phyloP scores from a whole-genome alignment of 2,888 invertebrate genomes.

The Hoplodrina blanda region DNA sequence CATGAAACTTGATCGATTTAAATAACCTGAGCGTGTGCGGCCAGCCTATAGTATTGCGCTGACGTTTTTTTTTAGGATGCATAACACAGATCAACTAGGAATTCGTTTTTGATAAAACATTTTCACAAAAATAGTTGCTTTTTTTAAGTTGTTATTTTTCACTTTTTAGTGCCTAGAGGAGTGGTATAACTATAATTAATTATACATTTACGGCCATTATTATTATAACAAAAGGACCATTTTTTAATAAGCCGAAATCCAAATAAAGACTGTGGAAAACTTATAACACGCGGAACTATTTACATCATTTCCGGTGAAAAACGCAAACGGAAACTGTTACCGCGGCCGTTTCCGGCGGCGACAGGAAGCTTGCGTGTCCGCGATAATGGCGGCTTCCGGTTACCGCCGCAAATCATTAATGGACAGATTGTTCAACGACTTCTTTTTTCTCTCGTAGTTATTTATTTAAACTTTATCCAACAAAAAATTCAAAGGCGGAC shows the following conservation, averaged over 20 bases:
- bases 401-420: conserved; percentile 73
- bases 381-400: conserved; percentile 73
- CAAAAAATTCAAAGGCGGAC: no score
- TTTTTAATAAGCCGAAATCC: conserved; percentile 28
- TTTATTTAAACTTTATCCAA: background rate
- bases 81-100: no score
- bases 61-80: no score
- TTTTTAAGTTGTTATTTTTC: no score
- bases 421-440: conserved; percentile 62
- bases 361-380: conserved; percentile 77
- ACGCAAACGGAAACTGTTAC: conserved; percentile 83
- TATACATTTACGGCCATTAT: background rate
- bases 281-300: conserved; percentile 68
- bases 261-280: conserved; percentile 44
- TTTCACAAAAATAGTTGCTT: no score
- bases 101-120: no score
- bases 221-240: background rate
- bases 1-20: no score
- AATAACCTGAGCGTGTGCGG: no score
- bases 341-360: conserved; percentile 81
- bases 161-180: no score
- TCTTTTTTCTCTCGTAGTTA: conserved; percentile 9
- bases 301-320: conserved; percentile 81
- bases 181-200: no score
- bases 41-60: no score